phyloP scores from a whole-genome alignment of 2,797 vertebrate species.

The Balearica regulorum region DNA sequence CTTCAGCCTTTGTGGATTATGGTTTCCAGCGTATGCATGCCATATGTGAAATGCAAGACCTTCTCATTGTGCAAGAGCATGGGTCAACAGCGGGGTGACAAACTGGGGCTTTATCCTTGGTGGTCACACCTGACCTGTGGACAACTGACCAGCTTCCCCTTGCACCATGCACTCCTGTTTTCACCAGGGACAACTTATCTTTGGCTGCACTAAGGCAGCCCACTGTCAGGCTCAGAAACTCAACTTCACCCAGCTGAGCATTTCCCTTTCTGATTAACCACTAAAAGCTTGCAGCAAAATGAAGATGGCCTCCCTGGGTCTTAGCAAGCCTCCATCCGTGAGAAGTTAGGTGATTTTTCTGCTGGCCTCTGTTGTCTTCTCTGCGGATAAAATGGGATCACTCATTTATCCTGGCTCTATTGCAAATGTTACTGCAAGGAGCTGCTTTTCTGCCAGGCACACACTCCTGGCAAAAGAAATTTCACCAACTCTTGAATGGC shows the following conservation, averaged over 20 bases:
- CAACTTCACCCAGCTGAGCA: neutral
- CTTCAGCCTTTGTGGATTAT: neutral
- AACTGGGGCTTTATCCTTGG: neutral
- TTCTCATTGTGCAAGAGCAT: neutral
- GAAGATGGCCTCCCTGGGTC: neutral
- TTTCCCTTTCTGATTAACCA: neutral
- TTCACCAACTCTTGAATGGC: neutral
- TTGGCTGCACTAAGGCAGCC: too few relatives aligned
- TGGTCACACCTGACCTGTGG: neutral
- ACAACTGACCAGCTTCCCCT: neutral
- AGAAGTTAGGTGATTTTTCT: neutral
- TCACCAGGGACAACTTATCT: accelerated
- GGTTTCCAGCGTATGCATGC: neutral
- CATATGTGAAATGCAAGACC: neutral
- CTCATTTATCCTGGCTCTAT: neutral
- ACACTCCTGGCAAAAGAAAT: neutral
- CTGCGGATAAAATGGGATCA: neutral
- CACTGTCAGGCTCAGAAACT: neutral
- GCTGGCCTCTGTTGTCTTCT: neutral
- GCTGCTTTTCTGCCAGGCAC: neutral
- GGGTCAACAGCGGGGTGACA: neutral
- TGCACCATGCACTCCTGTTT: neutral
- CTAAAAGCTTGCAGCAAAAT: neutral
- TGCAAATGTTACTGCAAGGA: neutral
- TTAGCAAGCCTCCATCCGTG: neutral